These are phyloP conservation scores for Galerucella nymphaeae DNA, from an alignment of 2,888 invertebrate genomes.

Conservation along the genomic window DNA sequence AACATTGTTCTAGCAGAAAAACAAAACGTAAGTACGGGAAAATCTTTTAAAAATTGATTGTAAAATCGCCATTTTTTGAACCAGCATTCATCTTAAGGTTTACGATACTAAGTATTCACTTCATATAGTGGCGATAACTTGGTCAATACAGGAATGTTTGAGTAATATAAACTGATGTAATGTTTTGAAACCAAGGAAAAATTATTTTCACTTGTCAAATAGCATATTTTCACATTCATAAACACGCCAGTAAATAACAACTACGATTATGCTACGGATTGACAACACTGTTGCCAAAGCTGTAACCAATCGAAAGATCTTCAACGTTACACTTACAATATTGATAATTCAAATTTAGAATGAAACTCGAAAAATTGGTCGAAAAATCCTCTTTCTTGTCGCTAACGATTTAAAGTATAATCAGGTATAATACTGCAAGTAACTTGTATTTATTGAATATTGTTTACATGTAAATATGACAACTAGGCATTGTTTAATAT, in stretches of 20 bases:
- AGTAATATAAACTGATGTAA: conserved; percentile 22
- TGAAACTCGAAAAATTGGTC: neutral
- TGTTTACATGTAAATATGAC: neutral
- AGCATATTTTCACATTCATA: conserved; percentile 57
- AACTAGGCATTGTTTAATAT: conserved; percentile 3
- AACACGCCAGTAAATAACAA: conserved; percentile 61
- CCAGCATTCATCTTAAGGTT: conserved; percentile 28
- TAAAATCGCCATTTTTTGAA: conserved; percentile 46
- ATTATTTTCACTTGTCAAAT: conserved; percentile 54
- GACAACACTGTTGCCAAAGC: conserved; percentile 25
- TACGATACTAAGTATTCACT: conserved; percentile 19
- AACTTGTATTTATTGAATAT: neutral
- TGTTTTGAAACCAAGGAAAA: conserved; percentile 29
- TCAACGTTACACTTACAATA: neutral
- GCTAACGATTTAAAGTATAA: neutral
- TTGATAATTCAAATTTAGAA: neutral
- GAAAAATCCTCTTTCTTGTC: neutral
- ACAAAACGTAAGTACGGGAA: conserved; percentile 2
- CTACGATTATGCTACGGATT: conserved; percentile 49
- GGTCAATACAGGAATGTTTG: conserved; percentile 16
- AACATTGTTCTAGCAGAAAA: conserved; percentile 16
- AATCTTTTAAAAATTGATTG: conserved; percentile 35
- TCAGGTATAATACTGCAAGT: neutral
- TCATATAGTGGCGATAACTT: conserved; percentile 22
- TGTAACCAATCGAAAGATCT: neutral